Evolutionary conservation across 2,888 invertebrate genomes (phyloP), one percentile per base, ranked within the genome.

Genomic region (Exephanes ischioxanthus): DNA sequence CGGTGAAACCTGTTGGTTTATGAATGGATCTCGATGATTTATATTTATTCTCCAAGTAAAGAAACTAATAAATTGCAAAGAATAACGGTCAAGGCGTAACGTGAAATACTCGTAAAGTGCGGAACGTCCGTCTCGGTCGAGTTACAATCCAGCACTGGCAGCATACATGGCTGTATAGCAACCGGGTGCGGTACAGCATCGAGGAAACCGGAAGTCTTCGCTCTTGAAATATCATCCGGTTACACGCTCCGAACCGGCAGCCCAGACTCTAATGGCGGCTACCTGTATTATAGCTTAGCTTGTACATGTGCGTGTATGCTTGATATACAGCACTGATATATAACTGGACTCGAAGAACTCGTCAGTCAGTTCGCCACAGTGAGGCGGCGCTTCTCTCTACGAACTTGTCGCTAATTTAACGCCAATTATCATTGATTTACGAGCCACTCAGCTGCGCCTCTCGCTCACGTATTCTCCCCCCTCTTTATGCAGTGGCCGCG

Each of bases 401-500:
- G 53, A 80, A 76, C 79, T 76, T 76, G 80, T 83, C 84, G 83
- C 86, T 87, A 83, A 86, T 86, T 87, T 75, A 86, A 87, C 86
- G 87, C 86, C 87, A 87, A 87, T 87, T 87, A 87, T 86, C 83
- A 81, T 86, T 87, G 87, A 87, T 87, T 86, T 86, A 87, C 80
- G 86, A 87, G 87, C 73, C 83, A 83, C 61, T 81, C 85, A 86
- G 84, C 81, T 73, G 81, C 66, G 71, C 16, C 67, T 51, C 75
- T 83, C 66, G 75, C 51, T 71, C 83, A 55, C 66, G 33, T 72
- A 72, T 26, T 66, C 67, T 63, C 67, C 80, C 77, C 58, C 67
- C 80, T 70, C 41, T 55, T 70, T 81, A 73, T 78, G 77, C 68
- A 63, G 73, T 58, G 55, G 68, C 73, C 58, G 37, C 66, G 61